phyloP scores from a whole-genome alignment of 2,113 vertebrate species.

The Henicopernis longicauda region DNA sequence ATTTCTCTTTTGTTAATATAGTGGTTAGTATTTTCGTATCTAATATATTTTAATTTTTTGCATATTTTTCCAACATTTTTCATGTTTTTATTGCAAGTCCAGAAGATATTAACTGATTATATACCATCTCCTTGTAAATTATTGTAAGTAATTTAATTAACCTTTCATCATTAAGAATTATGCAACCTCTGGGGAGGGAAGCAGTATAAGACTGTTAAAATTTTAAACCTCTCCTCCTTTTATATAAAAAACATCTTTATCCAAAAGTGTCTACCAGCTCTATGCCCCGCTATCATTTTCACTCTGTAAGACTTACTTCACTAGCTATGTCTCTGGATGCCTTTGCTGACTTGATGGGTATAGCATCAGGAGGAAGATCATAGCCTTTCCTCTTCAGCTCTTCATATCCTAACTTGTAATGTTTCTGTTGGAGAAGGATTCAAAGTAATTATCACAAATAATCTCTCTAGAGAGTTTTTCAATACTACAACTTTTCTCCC shows the following conservation, averaged over 20 bases:
- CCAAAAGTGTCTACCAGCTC: rapidly evolving
- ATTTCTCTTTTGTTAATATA: rapidly evolving
- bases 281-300: not conserved
- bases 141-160: not conserved
- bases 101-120: rapidly evolving
- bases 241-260: not conserved
- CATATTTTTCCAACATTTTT: rapidly evolving
- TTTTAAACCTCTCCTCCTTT: not conserved
- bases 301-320: slow-evolving; percentile 70
- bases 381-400: slow-evolving; percentile 91
- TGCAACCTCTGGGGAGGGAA: rapidly evolving
- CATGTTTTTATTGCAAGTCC: rapidly evolving
- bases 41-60: rapidly evolving
- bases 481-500: not conserved
- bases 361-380: slow-evolving; percentile 83
- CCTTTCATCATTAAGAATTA: not conserved
- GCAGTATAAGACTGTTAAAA: not conserved
- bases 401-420: slow-evolving; percentile 80
- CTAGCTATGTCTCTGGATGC: slow-evolving; percentile 86
- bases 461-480: not conserved
- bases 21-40: rapidly evolving
- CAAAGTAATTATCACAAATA: not conserved
- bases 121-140: rapidly evolving
- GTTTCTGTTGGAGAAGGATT: slow-evolving; percentile 73
- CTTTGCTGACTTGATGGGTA: slow-evolving; percentile 83